Percentiles rank a stretch among this genome's conserved stretches.
Conservation (phyloP, 1,140 invertebrate genomes). For the Spodoptera litura region DNA sequence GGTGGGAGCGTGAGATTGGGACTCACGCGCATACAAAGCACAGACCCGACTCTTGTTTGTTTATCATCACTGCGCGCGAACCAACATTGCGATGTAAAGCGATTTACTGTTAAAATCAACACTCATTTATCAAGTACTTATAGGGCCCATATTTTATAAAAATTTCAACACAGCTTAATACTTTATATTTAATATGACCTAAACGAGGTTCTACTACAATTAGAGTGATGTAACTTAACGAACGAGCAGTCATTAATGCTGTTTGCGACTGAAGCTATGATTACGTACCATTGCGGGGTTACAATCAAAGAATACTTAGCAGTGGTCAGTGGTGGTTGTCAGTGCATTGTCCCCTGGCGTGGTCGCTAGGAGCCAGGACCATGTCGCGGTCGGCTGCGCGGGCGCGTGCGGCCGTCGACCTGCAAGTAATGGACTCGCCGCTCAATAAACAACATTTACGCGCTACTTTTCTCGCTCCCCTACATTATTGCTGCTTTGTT, state of each 20-base stretch:
- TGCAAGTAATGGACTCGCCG: constrained; percentile 36
- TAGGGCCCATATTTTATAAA: not conserved
- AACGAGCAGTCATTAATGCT: constrained; percentile 20
- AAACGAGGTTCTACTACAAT: not conserved
- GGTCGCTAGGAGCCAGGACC: constrained; percentile 56
- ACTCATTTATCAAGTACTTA: too few relatives aligned
- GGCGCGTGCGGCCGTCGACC: constrained; percentile 58
- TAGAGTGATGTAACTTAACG: not conserved
- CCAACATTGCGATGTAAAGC: constrained; percentile 56
- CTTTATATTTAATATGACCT: constrained; percentile 12
- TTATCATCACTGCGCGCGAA: constrained; percentile 46
- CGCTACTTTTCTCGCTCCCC: constrained; percentile 43
- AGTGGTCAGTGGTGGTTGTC: constrained; percentile 45
- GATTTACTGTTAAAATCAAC: constrained; percentile 51
- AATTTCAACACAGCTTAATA: constrained; percentile 16
- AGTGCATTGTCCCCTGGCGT: constrained; percentile 61
- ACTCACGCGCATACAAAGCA: constrained; percentile 42
- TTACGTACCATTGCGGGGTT: constrained; percentile 20
- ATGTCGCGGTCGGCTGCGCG: constrained; percentile 61
- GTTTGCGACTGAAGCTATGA: constrained; percentile 19
- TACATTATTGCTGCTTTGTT: constrained; percentile 45
- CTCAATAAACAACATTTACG: constrained; percentile 48
- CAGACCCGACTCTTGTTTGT: constrained; percentile 45
- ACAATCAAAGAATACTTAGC: constrained; percentile 32
- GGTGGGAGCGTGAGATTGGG: constrained; percentile 46